These are phyloP conservation scores for Adineta ricciae DNA, from an alignment of 2,888 invertebrate genomes.

Conservation along the genomic window DNA sequence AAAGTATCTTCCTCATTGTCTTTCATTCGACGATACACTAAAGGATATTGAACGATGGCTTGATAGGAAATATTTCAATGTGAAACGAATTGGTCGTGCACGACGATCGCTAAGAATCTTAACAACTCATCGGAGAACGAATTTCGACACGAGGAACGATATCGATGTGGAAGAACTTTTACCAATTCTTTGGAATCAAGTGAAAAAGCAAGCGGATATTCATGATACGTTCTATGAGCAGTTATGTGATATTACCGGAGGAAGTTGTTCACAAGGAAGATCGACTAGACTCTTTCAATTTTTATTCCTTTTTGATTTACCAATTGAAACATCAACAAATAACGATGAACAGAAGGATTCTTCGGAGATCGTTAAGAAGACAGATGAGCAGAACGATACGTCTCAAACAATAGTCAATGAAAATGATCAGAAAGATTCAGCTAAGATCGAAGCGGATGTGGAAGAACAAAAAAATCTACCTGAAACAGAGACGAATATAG, in stretches of 20 bases:
- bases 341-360: too few relatives aligned
- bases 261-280: conserved; percentile 4
- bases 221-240: not conserved
- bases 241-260: not conserved
- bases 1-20: not conserved
- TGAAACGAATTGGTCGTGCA: not conserved
- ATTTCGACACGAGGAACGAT: not conserved
- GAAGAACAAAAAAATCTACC: too few relatives aligned
- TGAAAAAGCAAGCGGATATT: not conserved
- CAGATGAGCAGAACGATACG: too few relatives aligned
- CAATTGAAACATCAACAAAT: not conserved
- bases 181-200: not conserved
- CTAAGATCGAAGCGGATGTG: too few relatives aligned
- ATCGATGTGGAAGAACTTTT: conserved; percentile 1
- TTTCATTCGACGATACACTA: not conserved
- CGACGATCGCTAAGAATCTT: not conserved
- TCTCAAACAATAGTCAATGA: too few relatives aligned
- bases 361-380: too few relatives aligned
- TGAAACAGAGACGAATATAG: too few relatives aligned
- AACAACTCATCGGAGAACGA: not conserved
- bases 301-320: not conserved
- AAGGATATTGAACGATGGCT: not conserved
- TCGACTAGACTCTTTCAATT: not conserved
- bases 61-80: not conserved
- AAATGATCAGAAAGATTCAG: too few relatives aligned